phyloP scores from a whole-genome alignment of 2,888 invertebrate species.

The Ectemnius cavifrons region DNA sequence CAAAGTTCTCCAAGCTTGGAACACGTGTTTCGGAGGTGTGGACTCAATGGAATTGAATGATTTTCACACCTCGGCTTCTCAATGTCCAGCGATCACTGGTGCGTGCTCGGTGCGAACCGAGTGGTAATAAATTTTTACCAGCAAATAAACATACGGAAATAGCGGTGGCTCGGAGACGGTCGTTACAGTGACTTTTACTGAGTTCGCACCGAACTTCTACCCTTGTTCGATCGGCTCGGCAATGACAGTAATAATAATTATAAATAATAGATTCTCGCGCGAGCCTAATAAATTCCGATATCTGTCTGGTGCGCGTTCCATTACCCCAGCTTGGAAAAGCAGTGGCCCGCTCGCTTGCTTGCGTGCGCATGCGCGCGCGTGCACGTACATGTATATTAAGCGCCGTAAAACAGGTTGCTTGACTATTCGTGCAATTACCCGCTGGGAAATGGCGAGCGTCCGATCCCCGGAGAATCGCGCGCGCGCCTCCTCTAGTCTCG shows the following conservation, averaged over 20 bases:
- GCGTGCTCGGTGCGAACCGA: no score
- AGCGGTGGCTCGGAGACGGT: not conserved
- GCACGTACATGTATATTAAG: conserved; percentile 34
- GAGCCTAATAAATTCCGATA: conserved; percentile 30
- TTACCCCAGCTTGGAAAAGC: conserved; percentile 11
- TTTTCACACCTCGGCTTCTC: no score
- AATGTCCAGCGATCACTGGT: no score
- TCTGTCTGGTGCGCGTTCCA: conserved; percentile 13
- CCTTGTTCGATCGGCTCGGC: conserved; percentile 11
- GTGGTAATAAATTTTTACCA: no score
- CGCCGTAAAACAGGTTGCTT: conserved; percentile 35
- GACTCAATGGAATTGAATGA: no score
- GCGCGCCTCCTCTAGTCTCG: not conserved
- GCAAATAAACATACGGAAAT: no score
- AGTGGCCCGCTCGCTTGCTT: not conserved
- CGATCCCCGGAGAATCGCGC: conserved; percentile 14
- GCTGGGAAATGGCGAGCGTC: conserved; percentile 10
- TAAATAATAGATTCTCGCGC: conserved; percentile 16
- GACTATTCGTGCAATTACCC: conserved; percentile 34
- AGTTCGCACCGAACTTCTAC: conserved; percentile 9
- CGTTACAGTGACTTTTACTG: conserved; percentile 33
- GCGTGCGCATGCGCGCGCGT: no score
- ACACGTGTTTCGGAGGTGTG: no score
- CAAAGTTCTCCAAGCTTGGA: no score
- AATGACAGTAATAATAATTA: conserved; percentile 27